Evolutionary conservation across 64 coral and sea anemone species (phyloP).

Genomic region (Exaiptasia diaphana): DNA sequence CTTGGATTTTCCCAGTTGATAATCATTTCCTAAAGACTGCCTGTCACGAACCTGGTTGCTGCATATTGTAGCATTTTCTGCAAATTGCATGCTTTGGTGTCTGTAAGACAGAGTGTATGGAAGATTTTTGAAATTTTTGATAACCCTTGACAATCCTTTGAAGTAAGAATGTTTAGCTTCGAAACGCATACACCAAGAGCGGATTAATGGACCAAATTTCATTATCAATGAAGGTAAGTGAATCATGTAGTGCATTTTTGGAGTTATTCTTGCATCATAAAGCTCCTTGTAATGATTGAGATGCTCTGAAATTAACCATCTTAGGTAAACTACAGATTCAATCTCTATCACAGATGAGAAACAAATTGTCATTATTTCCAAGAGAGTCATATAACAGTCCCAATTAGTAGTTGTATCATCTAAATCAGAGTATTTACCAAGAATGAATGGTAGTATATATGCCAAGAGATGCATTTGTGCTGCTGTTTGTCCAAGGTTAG

Average conservation of each 20-base stretch:
- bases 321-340: constrained; percentile 4
- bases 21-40: constrained; percentile 3
- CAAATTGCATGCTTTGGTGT: background rate
- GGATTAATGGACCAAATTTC: constrained; percentile 15
- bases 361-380: constrained; percentile 1
- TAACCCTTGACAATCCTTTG: background rate
- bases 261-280: constrained; percentile 37
- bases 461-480: constrained; percentile 3
- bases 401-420: background rate
- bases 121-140: constrained; percentile 20
- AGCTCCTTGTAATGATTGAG: background rate
- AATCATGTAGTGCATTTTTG: constrained; percentile 73
- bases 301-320: background rate
- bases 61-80: background rate
- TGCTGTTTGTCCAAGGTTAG: background rate
- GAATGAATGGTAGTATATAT: background rate
- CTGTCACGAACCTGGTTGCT: constrained; percentile 25
- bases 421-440: background rate
- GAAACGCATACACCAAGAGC: background rate
- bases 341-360: background rate
- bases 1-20: constrained; percentile 18
- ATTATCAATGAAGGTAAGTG: constrained; percentile 31
- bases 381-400: background rate
- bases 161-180: constrained; percentile 18
- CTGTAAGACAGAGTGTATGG: constrained; percentile 2